Base-by-base conservation (phyloP, 2,888 invertebrate genomes). In the Gisinianus flammeolus region DNA sequence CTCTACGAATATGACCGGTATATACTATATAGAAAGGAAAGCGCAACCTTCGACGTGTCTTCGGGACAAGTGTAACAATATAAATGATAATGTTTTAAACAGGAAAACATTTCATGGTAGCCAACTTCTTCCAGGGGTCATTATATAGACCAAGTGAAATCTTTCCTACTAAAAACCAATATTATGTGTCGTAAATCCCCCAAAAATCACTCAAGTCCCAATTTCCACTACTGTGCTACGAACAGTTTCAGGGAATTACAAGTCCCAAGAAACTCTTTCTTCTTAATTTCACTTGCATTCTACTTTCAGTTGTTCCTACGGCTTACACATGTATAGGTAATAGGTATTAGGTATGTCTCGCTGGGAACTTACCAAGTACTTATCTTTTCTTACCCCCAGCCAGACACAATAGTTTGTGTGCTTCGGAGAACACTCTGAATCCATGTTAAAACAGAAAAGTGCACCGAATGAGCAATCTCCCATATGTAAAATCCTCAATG, bases 401-500 rank as follows among this genome's bases (percentile, higher is more conserved):
- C 44, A 44, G 44, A 44, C 44, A 44, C 44, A 44, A 44, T 44
- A 44, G 3, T 4, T 44, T 44, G 6, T 35, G n/a, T n/a, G n/a
- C n/a, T n/a, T n/a, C n/a, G n/a, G n/a, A n/a, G n/a, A n/a, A n/a
- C n/a, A n/a, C n/a, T n/a, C n/a, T n/a, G n/a, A n/a, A n/a, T n/a
- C n/a, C n/a, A n/a, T n/a, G n/a, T n/a, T n/a, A n/a, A n/a, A n/a
- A n/a, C n/a, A n/a, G n/a, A n/a, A n/a, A n/a, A n/a, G n/a, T n/a
- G n/a, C n/a, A n/a, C n/a, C n/a, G 22, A 58, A 58, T 19, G 24
- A 64, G 31, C 66, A 66, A 30, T 30, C 66, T 66, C 66, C n/a
- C 54, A n/a, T 16, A 8, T n/a, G n/a, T 16, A 62, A 22, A 62
- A 68, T 68, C 44, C 44, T 68, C 44, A 68, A 68, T 35, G 44